Conservation (phyloP, 2,113 vertebrate species). For the Acanthochromis polyacanthus region DNA sequence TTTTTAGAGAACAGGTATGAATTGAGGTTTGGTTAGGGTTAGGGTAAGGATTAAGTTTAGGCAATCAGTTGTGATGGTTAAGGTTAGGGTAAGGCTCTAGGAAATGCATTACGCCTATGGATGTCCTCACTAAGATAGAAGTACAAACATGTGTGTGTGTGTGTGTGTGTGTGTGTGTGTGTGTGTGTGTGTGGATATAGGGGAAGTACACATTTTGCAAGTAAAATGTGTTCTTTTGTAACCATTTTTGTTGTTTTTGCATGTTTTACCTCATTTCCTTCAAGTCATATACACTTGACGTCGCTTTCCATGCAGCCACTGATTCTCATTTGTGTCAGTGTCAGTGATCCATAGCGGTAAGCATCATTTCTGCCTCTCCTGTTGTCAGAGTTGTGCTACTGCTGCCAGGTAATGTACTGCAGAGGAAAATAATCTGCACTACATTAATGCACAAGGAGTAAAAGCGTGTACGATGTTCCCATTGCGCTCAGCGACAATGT, state of each 20-base stretch:
- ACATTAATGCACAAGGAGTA: conserved; percentile 3
- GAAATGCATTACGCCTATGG: too few species aligned
- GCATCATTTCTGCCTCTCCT: neutral
- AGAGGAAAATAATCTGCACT: neutral
- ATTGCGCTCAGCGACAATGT: neutral
- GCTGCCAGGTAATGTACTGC: conserved; percentile 10
- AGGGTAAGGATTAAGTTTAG: too few species aligned
- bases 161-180: conserved; percentile 14
- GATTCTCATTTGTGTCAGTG: conserved; percentile 28
- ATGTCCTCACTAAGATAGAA: too few species aligned
- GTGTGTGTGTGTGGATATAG: neutral
- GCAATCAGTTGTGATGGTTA: too few species aligned
- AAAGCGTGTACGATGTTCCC: neutral
- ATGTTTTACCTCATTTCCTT: conserved; percentile 49
- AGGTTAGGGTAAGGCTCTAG: too few species aligned
- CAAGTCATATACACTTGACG: conserved; percentile 4
- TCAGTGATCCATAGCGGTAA: conserved; percentile 8
- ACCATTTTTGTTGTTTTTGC: conserved; percentile 50
- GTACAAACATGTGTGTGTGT: too few species aligned
- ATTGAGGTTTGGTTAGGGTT: too few species aligned
- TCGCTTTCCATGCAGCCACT: conserved; percentile 14
- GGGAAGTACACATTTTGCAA: conserved; percentile 35
- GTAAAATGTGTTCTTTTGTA: conserved; percentile 43
- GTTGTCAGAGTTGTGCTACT: neutral
- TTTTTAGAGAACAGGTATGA: too few species aligned